phyloP scores from a whole-genome alignment of 2,113 vertebrate species.

The Azemiops feae region DNA sequence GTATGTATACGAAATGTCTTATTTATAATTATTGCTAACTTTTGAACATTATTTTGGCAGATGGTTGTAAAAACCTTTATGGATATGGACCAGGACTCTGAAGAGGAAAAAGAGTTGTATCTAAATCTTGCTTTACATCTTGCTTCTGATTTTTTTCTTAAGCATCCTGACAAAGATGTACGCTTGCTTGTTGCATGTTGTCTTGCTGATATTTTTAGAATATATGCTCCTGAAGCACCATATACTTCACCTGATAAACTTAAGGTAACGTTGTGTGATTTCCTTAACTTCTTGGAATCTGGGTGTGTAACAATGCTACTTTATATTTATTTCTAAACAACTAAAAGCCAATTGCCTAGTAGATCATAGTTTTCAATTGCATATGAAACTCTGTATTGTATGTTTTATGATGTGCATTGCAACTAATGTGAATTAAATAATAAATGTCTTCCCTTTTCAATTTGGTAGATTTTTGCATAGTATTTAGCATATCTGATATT shows the following conservation, averaged over 20 bases:
- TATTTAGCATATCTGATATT: background rate
- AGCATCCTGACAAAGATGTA: conserved; percentile 98
- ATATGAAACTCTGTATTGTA: background rate
- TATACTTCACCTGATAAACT: conserved; percentile 98
- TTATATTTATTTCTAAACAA: conserved; percentile 13
- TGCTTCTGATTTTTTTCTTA: conserved; percentile 98
- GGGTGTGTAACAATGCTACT: background rate
- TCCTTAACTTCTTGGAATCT: background rate
- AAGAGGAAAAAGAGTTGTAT: conserved; percentile 98
- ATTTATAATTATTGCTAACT: background rate
- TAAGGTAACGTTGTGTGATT: conserved; percentile 76
- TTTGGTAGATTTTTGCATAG: background rate
- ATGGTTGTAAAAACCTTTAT: conserved; percentile 99
- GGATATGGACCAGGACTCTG: conserved; percentile 99
- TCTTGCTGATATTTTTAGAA: conserved; percentile 97
- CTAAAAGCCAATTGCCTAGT: background rate
- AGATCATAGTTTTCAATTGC: background rate
- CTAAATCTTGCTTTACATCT: conserved; percentile 95
- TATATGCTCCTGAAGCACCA: conserved; percentile 97
- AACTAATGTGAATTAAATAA: background rate
- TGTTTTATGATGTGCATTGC: background rate
- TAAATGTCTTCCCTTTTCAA: background rate
- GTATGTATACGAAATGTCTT: background rate
- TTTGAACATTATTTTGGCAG: conserved; percentile 66
- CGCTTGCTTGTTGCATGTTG: conserved; percentile 96